Evolutionary conservation across 2,888 invertebrate species (phyloP), one percentile per base, ranked within the genome.

Genomic region (Cosmia trapezina): DNA sequence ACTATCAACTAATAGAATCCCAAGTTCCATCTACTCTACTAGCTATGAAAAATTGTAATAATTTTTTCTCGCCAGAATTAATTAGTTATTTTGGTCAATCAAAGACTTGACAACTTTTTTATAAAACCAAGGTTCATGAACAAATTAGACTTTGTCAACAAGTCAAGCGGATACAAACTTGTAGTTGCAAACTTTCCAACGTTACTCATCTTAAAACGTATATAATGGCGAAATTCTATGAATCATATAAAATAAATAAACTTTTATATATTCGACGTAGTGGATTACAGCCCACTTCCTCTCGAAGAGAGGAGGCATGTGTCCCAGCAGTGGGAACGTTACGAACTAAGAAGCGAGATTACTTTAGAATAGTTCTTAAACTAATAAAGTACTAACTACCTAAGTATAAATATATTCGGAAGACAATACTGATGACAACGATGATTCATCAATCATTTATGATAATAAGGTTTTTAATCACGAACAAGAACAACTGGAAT

Each of bases 201-300:
- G 41, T 77, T 54, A 77, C 78, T 77, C 77, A 67, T 66, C 45
- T 14, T 41, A 0, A 56, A 56, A 56, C 41, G 4, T 8, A 56
- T 2, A 28, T 28, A 41, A 33, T 12, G 47, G n/a, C 14, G 8
- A 73, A 73, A 68, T 56, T 77, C 19, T 2, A 43, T 73, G 78
- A 78, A 43, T 56, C 41, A 51, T 37, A 37, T 37, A 37, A 37
- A 6, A 37, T 37, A 37, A 37, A 37, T 4, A 37, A 37, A 5
- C 0, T 37, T 37, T 37, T 0, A 2, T 37, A 37, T 37, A 37
- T 37, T 33, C 28, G 28, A 28, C 28, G 28, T 28, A 3, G 28
- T 2, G 28, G 28, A 28, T 28, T 28, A 28, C 28, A 28, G 28
- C 28, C 28, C 28, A 2, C 28, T 28, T 28, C 28, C 28, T 28